Percentiles rank a stretch among this genome's conserved stretches.
Conservation (phyloP, 2,797 vertebrate species). For the Adrianichthys oophorus region DNA sequence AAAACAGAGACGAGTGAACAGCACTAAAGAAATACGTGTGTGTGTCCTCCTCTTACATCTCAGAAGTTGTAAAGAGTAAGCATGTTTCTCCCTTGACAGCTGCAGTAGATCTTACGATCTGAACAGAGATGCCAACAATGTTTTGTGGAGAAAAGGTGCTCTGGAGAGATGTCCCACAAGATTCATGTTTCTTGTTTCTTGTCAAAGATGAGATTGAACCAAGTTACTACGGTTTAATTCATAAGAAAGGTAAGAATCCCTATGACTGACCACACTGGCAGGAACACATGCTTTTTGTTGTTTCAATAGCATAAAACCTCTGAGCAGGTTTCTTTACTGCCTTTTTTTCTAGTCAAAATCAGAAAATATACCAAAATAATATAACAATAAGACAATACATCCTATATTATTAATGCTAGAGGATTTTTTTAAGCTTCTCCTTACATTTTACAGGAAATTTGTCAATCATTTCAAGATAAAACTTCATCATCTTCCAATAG, state of each 20-base stretch:
- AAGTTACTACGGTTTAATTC: conserved; percentile 67
- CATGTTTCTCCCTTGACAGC: conserved; percentile 70
- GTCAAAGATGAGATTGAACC: conserved; percentile 84
- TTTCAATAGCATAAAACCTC: conserved; percentile 36
- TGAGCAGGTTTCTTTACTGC: neutral
- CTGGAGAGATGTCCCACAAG: conserved; percentile 69
- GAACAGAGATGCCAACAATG: conserved; percentile 71
- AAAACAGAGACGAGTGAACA: conserved; percentile 52
- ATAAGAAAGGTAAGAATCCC: conserved; percentile 56
- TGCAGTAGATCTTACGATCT: conserved; percentile 59
- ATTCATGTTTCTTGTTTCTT: conserved; percentile 70
- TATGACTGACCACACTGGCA: conserved; percentile 59
- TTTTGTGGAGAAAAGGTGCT: conserved; percentile 61
- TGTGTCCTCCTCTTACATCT: conserved; percentile 56
- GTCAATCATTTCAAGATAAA: no score
- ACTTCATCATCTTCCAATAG: neutral
- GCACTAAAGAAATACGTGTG: conserved; percentile 56
- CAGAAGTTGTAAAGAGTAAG: conserved; percentile 74
- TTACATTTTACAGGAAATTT: no score
- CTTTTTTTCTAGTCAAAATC: neutral
- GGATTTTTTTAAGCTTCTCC: no score
- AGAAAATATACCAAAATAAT: no score
- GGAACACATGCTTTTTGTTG: conserved; percentile 41
- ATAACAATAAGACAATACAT: no score
- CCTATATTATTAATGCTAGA: no score